Base-by-base conservation (phyloP, 1,140 invertebrate species). In the Steinernema khuongi region DNA sequence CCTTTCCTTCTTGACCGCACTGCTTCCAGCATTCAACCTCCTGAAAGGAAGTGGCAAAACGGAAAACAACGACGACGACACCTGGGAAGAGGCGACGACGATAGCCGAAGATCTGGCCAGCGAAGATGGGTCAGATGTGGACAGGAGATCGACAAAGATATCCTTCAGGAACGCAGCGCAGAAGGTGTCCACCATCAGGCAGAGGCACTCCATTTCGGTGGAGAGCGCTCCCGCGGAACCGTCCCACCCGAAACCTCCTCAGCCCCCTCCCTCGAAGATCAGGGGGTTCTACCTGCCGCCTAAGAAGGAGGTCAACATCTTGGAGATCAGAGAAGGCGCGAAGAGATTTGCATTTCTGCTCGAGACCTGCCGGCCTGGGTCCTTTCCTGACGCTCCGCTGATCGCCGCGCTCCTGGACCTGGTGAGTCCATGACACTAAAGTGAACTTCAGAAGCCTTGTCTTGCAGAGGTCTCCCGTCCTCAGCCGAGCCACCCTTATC, bases 381-480 rank as follows among this genome's bases (percentile, higher is more conserved):
- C 91, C 0, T 90, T 97, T 50, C 96, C 96, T 1, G 96, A 99
- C 88, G 90, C 95, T 28, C 92, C 95, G 83, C 89, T 99, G 33
- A 90, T 99, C 81, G 94, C 93, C n/a, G 94, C 95, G 7, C 87
- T 96, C 50, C 86, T 99, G 32, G 94, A 98, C 87, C 89, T 99
- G 89, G 95, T 97, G 88, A 88, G 86, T 74, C 28, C 28, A 33
- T 19, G 19, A 67, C 44, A 41, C 28, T n/a, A 72, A 71, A 28
- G 18, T n/a, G 67, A 60, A n/a, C 74, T 66, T 72, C 60, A 77
- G 68, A 60, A 26, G 31, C 70, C 74, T 74, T 72, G 31, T 71
- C 70, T 88, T 89, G 41, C 86, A 97, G 93, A 94, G 96, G 86
- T 93, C 96, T 28, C 94, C 96, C 1, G 91, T 99, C 0, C 91